Base-by-base conservation (phyloP, 2,113 vertebrate genomes). In the Mustela nigripes region DNA sequence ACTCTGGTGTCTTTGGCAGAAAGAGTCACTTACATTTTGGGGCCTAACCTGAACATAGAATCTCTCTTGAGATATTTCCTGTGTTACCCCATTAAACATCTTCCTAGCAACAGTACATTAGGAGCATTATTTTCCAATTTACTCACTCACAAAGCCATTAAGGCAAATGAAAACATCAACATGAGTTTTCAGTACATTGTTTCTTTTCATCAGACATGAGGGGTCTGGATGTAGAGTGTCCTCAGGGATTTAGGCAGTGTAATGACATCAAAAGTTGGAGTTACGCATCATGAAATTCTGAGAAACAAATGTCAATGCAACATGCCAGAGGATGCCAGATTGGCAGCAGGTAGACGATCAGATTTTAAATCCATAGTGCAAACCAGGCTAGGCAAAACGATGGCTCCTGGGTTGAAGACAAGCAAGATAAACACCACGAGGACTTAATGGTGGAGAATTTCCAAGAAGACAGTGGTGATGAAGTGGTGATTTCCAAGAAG, bases 131-230 rank as follows among this genome's bases (percentile, higher is more conserved):
- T 94, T 93, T 93, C 71, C 45, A 84, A 83, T 93, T 96, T 80
- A 86, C n/a, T 95, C 31, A 86, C 39, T 95, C 24, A 24, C 74
- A 65, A 33, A 95, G 81, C 91, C 80, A 95, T 94, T 95, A 88
- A 95, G 45, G 31, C 50, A 92, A 97, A 95, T 97, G 56, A 84
- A 94, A 92, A 76, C 33, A 85, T 80, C 4, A 0, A 16, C 71
- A n/a, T 48, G 36, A 39, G 33, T 85, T 80, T 95, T 92, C 65
- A 92, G 58, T 65, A 45, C 28, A 45, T 33, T 39, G 26, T 84
- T 94, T 33, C n/a, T 84, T 94, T 60, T 78, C 33, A 80, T n/a
- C 60, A 84, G n/a, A 67, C 45, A 60, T 5, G 19, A 88, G 82
- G 18, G 7, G 6, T 60, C 81, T 80, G 50, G n/a, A 19, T 36